Evolutionary conservation across 1,140 invertebrate species (phyloP).

Genomic region (Trichomalopsis sarcophagae): DNA sequence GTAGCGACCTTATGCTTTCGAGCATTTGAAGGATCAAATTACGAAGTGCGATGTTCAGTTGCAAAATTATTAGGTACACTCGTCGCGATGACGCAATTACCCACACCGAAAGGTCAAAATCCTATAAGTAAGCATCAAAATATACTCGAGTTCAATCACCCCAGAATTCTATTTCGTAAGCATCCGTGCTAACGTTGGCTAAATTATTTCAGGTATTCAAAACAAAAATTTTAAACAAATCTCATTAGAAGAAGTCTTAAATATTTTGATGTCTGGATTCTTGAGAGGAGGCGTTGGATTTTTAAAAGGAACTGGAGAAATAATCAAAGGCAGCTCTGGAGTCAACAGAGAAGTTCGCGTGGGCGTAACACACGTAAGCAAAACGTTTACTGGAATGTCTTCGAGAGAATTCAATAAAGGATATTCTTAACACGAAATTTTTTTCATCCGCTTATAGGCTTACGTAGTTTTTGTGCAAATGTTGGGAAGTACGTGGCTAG

Average conservation of each 20-base stretch:
- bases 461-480: conserved; percentile 96
- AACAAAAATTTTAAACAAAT: conserved; percentile 77
- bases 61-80: conserved; percentile 92
- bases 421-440: background rate
- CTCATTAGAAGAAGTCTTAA: conserved; percentile 94
- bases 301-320: conserved; percentile 95
- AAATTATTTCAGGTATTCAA: conserved; percentile 74
- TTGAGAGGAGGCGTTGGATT: conserved; percentile 95
- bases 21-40: conserved; percentile 94
- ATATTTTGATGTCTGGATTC: conserved; percentile 95
- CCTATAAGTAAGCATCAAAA: conserved; percentile 68
- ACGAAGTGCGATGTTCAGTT: conserved; percentile 94
- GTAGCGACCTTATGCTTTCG: conserved; percentile 92
- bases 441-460: conserved; percentile 77
- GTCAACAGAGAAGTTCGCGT: conserved; percentile 97
- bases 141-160: background rate
- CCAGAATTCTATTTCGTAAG: background rate
- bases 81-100: conserved; percentile 87
- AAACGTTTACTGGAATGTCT: conserved; percentile 1
- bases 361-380: conserved; percentile 92
- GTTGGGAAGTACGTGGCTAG: conserved; percentile 95
- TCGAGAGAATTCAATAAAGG: background rate
- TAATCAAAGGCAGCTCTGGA: conserved; percentile 94
- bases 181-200: background rate
- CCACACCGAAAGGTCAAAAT: conserved; percentile 69